Evolutionary conservation across 2,888 invertebrate species (phyloP), one percentile per base, ranked within the genome.

Genomic region (Lasioglossum calceatum): DNA sequence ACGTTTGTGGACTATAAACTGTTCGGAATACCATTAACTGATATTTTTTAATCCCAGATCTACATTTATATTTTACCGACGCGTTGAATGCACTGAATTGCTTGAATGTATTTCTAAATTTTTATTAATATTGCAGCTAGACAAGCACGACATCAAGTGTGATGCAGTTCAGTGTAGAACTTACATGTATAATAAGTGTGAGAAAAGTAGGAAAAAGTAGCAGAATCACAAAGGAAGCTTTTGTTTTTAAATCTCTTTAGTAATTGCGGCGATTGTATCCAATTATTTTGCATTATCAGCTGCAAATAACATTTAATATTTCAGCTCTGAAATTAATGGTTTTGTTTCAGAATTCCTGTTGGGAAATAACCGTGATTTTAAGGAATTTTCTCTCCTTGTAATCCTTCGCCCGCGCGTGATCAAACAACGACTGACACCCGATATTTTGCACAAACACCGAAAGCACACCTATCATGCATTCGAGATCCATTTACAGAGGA

Each of bases 401-500:
- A 27, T 27, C 27, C 27, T 61, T 61, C 32, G 2, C 27, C 12
- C 27, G 61, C 12, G 14, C 27, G 5, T 27, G 14, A 16, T 61
- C 61, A 27, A 61, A 61, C 61, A 61, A 61, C 61, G 27, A 61
- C 5, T n/a, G 61, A 61, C 61, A 61, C 61, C 27, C 14, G 61
- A 54, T 61, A 61, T 61, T 61, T 61, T 61, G 61, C 27, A 16
- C 61, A 61, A 61, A 61, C 61, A 61, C 61, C 61, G 16, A 61
- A 14, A 27, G 61, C 61, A 61, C 14, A 61, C 61, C 61, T 72
- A n/a, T 39, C 39, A 10, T 1, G 73, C 47, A 16, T 44, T 7
- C 8, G 27, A 47, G 47, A 19, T 44, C 61, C 42, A 47, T 47
- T n/a, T 19, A 50, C 61, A 61, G 61, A 61, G 61, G 32, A 61